A percentile compares a stretch with the other conserved stretches of the same genome.
These are phyloP conservation scores for Mylabris sibirica DNA, from an alignment of 2,888 invertebrate genomes.

Conservation along the genomic window DNA sequence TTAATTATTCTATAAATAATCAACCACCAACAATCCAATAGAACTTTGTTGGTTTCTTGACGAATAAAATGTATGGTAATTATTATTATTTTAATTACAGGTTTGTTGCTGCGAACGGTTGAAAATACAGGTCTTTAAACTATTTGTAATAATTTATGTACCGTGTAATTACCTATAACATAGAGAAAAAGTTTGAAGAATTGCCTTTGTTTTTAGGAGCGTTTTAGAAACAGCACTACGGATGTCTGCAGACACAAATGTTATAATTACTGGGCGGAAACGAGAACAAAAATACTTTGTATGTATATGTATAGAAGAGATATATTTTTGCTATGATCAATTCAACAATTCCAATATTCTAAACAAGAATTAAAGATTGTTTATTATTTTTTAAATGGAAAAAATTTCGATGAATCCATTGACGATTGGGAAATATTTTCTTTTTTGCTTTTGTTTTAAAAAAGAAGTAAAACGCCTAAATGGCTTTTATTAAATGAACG, in stretches of 20 bases:
- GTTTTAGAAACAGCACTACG: slow-evolving; percentile 11
- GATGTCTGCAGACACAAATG: slow-evolving; percentile 13
- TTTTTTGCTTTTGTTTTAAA: slow-evolving; percentile 14
- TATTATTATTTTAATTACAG: slow-evolving; percentile 52
- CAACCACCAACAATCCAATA: slow-evolving; percentile 35
- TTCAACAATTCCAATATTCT: too few relatives aligned
- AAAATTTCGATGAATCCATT: background rate
- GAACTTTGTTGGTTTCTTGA: slow-evolving; percentile 30
- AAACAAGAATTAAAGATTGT: too few relatives aligned
- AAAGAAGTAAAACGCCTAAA: slow-evolving; percentile 39
- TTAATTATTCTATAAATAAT: slow-evolving; percentile 43
- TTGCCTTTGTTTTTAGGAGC: slow-evolving; percentile 15
- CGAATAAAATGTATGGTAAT: slow-evolving; percentile 45
- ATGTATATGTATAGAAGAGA: background rate
- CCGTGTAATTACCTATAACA: slow-evolving; percentile 44
- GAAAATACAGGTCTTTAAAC: slow-evolving; percentile 40
- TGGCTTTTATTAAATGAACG: slow-evolving; percentile 52
- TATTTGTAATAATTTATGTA: slow-evolving; percentile 47
- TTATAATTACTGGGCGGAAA: slow-evolving; percentile 19
- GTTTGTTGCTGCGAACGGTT: slow-evolving; percentile 44
- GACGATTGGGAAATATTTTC: slow-evolving; percentile 22
- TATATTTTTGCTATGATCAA: background rate
- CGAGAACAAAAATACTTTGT: slow-evolving; percentile 8
- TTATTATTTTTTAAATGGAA: too few relatives aligned
- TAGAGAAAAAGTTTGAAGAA: slow-evolving; percentile 14